A percentile compares a stretch with the other conserved stretches of the same genome.
These are phyloP conservation scores for Hirudo medicinalis DNA, from an alignment of 1,140 invertebrate species.

Conservation along the genomic window DNA sequence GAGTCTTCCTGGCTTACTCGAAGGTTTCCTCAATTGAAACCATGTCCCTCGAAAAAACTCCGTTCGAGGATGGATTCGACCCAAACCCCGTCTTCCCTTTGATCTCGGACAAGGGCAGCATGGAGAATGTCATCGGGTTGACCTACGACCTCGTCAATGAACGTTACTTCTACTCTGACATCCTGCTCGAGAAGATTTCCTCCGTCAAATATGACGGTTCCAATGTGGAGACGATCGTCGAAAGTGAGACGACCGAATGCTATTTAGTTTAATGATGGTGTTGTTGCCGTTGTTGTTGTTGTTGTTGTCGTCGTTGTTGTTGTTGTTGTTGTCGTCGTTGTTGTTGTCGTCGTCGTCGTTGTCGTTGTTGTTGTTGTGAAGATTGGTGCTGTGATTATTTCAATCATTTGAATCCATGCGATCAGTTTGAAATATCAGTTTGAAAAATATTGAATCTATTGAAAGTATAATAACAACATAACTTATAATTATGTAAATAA, in stretches of 20 bases:
- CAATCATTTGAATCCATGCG: too few species aligned
- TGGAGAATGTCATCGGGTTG: conserved; percentile 71
- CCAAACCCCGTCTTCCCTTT: conserved; percentile 60
- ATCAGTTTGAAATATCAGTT: too few species aligned
- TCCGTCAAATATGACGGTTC: conserved; percentile 68
- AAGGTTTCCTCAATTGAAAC: conserved; percentile 78
- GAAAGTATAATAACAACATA: too few species aligned
- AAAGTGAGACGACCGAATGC: conserved; percentile 45
- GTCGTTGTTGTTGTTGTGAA: too few species aligned
- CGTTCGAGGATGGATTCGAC: conserved; percentile 48
- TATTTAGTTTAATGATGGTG: not conserved
- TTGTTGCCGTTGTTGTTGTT: too few species aligned
- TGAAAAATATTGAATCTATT: too few species aligned
- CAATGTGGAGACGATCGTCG: conserved; percentile 54
- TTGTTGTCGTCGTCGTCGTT: too few species aligned
- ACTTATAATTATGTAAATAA: too few species aligned
- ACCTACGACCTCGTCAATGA: conserved; percentile 59
- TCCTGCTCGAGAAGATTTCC: conserved; percentile 67
- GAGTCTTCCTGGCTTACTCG: conserved; percentile 79
- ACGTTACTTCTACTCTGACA: conserved; percentile 71
- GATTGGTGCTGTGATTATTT: too few species aligned
- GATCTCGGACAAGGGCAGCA: conserved; percentile 54
- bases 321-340: too few species aligned
- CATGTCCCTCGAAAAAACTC: conserved; percentile 52
- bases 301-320: too few species aligned